These are phyloP conservation scores for Ciona savignyi DNA, from an alignment of 23 tunicate genomes.

Conservation along the genomic window DNA sequence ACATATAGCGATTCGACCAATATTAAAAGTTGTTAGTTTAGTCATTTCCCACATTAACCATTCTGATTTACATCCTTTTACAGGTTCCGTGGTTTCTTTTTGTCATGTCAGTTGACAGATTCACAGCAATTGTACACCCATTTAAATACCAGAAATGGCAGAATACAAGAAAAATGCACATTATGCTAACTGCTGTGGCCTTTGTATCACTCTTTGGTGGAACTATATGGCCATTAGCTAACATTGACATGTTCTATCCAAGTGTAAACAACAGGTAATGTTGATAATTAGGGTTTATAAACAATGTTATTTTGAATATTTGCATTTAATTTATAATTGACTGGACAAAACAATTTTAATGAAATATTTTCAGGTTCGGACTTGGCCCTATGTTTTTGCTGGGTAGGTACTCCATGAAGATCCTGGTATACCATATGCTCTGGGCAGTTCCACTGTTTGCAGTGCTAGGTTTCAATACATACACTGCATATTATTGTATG, in stretches of 20 bases:
- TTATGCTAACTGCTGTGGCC: not conserved
- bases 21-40: not conserved
- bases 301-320: no score
- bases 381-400: conserved; percentile 14
- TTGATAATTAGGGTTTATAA: not conserved
- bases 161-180: not conserved
- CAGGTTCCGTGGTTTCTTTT: conserved; percentile 11
- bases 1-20: not conserved
- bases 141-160: conserved; percentile 9
- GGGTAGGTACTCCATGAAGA: conserved; percentile 3
- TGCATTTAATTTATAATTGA: no score
- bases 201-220: conserved; percentile 2
- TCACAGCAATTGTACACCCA: conserved; percentile 4
- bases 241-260: conserved; percentile 1
- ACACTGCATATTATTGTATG: conserved; percentile 14
- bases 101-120: conserved; percentile 11
- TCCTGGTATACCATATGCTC: not conserved
- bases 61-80: no score
- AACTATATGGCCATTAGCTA: conserved; percentile 7
- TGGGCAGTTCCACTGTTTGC: conserved; percentile 10
- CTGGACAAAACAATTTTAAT: no score
- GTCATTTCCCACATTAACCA: no score
- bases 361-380: conserved; percentile 20
- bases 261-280: conserved; percentile 17
- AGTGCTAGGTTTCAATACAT: conserved; percentile 1